Conservation (phyloP, 2,113 vertebrate species). For the Haplotaxodon microlepis region DNA sequence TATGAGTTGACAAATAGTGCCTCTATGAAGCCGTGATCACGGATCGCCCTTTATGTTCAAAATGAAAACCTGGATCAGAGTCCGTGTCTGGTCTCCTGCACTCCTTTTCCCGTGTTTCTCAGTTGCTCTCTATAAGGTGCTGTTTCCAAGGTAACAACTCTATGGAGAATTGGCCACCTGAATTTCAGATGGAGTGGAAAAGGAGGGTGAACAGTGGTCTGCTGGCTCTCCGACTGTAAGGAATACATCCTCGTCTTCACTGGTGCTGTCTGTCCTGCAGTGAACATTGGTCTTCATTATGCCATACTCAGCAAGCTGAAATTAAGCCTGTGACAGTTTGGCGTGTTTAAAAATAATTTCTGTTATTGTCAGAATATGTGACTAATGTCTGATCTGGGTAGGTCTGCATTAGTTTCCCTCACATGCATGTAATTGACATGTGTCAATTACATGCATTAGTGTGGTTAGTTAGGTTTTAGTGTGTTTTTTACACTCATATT, state of each 20-base stretch:
- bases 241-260: background rate
- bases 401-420: background rate
- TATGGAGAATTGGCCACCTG: conserved; percentile 66
- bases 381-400: background rate
- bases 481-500: background rate
- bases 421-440: fast-evolving
- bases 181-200: conserved; percentile 45
- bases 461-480: background rate
- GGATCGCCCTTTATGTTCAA: background rate
- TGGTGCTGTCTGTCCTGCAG: background rate
- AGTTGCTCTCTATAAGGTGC: conserved; percentile 64
- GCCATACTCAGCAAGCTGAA: background rate
- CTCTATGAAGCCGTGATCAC: background rate
- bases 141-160: conserved; percentile 78
- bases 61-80: background rate
- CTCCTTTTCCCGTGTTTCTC: conserved; percentile 11
- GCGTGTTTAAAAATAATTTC: background rate
- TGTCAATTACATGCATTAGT: background rate
- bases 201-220: conserved; percentile 13
- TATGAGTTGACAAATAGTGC: background rate
- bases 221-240: background rate
- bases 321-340: background rate
- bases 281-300: background rate
- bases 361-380: background rate
- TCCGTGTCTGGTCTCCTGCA: background rate